Evolutionary conservation across 2,888 invertebrate genomes (phyloP).

Genomic region (Scelioninae gen. 2): DNA sequence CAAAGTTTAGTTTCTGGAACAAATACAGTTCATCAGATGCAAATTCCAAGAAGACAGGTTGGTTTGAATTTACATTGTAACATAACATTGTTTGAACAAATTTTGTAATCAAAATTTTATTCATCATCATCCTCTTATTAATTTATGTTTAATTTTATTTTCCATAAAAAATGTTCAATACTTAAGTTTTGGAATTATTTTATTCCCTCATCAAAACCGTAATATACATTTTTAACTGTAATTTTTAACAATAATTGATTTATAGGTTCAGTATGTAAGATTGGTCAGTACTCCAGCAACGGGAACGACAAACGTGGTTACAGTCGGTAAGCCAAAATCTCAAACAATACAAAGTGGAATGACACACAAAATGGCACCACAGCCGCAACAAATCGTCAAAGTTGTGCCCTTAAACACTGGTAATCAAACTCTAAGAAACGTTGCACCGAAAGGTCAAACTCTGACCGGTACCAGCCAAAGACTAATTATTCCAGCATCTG

Average conservation of each 20-base stretch:
- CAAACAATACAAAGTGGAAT: constrained; percentile 71
- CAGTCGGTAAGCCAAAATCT: constrained; percentile 72
- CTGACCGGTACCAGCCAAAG: constrained; percentile 71
- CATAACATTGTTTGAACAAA: too few species aligned
- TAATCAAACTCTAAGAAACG: constrained; percentile 71
- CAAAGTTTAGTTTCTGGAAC: constrained; percentile 74
- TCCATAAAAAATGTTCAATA: too few species aligned
- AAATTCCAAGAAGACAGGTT: constrained; percentile 84
- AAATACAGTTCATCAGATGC: constrained; percentile 83
- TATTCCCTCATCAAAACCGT: too few species aligned
- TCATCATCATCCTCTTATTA: too few species aligned
- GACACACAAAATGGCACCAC: constrained; percentile 70
- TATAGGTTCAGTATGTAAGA: constrained; percentile 82
- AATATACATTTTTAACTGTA: too few species aligned
- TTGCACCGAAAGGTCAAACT: constrained; percentile 74
- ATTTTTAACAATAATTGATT: too few species aligned
- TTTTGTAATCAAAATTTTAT: too few species aligned
- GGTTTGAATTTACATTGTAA: constrained; percentile 4
- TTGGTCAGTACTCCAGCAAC: constrained; percentile 79
- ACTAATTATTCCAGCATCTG: constrained; percentile 74
- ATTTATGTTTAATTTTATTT: too few species aligned
- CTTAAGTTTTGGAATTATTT: too few species aligned
- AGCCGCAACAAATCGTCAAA: constrained; percentile 73
- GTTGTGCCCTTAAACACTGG: constrained; percentile 72
- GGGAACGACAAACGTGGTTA: constrained; percentile 72